Percentiles rank a stretch among this genome's conserved stretches.
Conservation (phyloP, 2,888 invertebrate species). For the Ferdinandea cuprea region DNA sequence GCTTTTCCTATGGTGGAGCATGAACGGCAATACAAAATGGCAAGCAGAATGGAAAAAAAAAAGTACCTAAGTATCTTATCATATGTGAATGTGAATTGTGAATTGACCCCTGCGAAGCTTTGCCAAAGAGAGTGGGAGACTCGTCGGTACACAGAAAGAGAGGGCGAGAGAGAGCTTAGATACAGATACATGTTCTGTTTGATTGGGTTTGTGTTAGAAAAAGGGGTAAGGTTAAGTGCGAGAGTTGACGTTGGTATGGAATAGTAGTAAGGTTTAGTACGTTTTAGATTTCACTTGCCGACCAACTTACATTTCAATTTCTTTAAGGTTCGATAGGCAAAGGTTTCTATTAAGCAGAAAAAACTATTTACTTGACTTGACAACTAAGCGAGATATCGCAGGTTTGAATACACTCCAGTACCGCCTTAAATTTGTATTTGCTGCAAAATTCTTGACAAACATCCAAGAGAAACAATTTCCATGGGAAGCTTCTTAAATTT, state of each 20-base stretch:
- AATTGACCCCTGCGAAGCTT: slow-evolving; percentile 70
- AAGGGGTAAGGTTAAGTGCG: slow-evolving; percentile 19
- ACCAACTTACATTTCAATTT: too few relatives aligned
- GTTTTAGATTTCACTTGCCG: too few relatives aligned
- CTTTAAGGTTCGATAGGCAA: too few relatives aligned
- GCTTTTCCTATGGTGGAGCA: slow-evolving; percentile 63
- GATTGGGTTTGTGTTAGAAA: slow-evolving; percentile 35
- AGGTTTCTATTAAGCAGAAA: too few relatives aligned
- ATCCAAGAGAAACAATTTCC: too few relatives aligned
- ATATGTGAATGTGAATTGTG: too few relatives aligned
- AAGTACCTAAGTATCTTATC: slow-evolving; percentile 47
- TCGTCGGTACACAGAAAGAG: background rate
- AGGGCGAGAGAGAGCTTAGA: slow-evolving; percentile 59
- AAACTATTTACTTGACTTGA: too few relatives aligned
- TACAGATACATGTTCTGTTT: slow-evolving; percentile 2
- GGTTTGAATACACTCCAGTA: too few relatives aligned
- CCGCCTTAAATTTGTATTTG: too few relatives aligned
- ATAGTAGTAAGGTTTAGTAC: background rate
- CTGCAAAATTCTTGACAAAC: too few relatives aligned
- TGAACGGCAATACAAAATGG: slow-evolving; percentile 42
- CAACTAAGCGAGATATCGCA: too few relatives aligned
- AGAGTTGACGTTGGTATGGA: slow-evolving; percentile 41
- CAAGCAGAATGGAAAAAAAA: slow-evolving; percentile 27
- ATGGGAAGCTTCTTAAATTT: too few relatives aligned
- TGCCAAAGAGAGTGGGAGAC: slow-evolving; percentile 22